phyloP scores from a whole-genome alignment of 2,113 vertebrate genomes.

The Eulemur macaco region DNA sequence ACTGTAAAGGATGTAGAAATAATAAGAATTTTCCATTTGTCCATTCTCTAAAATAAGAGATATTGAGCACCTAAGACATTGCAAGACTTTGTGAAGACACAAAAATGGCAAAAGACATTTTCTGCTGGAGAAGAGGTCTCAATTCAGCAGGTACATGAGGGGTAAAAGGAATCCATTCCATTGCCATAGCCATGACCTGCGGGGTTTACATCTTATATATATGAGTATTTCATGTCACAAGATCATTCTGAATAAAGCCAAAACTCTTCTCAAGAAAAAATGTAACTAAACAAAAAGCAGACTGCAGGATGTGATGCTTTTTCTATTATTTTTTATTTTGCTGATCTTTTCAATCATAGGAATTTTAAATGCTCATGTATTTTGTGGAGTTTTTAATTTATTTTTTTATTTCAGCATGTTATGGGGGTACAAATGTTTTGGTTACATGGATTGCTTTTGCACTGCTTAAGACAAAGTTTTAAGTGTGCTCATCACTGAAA shows the following conservation, averaged over 20 bases:
- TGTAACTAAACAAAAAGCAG: not conserved
- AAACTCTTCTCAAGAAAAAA: not conserved
- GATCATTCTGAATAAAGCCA: not conserved
- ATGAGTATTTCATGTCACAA: not conserved
- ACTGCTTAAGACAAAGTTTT: too few relatives aligned
- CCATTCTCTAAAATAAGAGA: not conserved
- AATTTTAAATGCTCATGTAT: conserved; percentile 33
- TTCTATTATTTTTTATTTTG: not conserved
- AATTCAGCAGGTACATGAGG: not conserved
- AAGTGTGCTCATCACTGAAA: too few relatives aligned
- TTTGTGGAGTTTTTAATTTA: not conserved
- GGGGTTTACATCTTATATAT: not conserved
- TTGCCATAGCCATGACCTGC: not conserved
- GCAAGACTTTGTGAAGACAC: not conserved
- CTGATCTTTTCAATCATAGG: not conserved
- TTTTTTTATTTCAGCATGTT: not conserved
- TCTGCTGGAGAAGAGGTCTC: not conserved
- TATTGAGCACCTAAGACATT: not conserved
- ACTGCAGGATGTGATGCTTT: not conserved
- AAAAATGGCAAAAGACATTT: not conserved
- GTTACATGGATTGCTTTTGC: too few relatives aligned
- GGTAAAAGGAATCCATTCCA: not conserved
- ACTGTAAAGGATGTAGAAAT: not conserved
- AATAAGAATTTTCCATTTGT: not conserved
- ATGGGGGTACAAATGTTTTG: too few relatives aligned